These are phyloP conservation scores for Dermolepida albohirtum DNA, from an alignment of 2,888 invertebrate species.

Conservation along the genomic window DNA sequence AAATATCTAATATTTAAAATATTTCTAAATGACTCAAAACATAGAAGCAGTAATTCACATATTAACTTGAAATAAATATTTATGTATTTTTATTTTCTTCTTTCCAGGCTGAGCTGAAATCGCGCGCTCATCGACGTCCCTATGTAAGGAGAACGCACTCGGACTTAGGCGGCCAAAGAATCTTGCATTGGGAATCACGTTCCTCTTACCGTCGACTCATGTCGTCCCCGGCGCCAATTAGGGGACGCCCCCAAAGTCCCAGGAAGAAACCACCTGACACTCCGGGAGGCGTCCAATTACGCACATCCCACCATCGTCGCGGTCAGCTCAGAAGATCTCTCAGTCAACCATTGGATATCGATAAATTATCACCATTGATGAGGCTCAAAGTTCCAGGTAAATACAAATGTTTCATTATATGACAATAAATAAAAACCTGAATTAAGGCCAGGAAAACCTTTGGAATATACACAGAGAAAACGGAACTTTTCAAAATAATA, in stretches of 20 bases:
- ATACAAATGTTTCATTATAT: slow-evolving; percentile 12
- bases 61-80: no score
- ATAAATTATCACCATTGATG: slow-evolving; percentile 70
- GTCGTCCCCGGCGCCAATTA: slow-evolving; percentile 65
- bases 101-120: slow-evolving; percentile 69
- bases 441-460: no score
- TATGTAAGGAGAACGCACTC: slow-evolving; percentile 70
- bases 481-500: no score
- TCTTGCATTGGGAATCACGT: slow-evolving; percentile 68
- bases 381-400: slow-evolving; percentile 68
- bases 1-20: no score
- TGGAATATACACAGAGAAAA: no score
- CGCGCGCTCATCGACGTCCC: slow-evolving; percentile 64
- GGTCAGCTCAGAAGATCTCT: slow-evolving; percentile 69
- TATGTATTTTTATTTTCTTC: neutral
- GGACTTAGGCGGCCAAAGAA: slow-evolving; percentile 70
- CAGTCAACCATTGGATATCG: slow-evolving; percentile 76
- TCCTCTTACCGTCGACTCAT: slow-evolving; percentile 67
- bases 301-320: slow-evolving; percentile 50
- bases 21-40: no score
- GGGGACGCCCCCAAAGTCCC: slow-evolving; percentile 66
- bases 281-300: slow-evolving; percentile 54
- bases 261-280: slow-evolving; percentile 64
- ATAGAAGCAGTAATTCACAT: no score
- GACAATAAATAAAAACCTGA: no score